phyloP scores from a whole-genome alignment of 2,797 vertebrate species.

The Benthosema pterotum region DNA sequence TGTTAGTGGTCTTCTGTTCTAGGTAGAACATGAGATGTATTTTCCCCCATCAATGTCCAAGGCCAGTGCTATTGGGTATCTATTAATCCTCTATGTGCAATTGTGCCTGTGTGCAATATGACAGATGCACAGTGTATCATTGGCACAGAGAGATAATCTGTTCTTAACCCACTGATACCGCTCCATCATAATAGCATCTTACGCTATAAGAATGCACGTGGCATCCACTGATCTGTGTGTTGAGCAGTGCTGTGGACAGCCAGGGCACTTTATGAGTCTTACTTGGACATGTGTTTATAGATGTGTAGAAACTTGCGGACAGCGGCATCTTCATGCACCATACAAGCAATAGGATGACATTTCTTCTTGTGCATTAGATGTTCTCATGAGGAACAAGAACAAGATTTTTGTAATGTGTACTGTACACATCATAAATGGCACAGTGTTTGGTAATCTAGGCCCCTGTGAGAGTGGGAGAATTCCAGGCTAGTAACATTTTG shows the following conservation, averaged over 20 bases:
- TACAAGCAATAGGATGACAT: too few relatives aligned
- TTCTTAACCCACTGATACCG: conserved; percentile 64
- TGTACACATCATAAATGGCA: too few relatives aligned
- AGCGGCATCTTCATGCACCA: too few relatives aligned
- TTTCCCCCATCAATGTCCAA: background rate
- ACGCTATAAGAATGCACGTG: conserved; percentile 19
- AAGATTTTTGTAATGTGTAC: too few relatives aligned
- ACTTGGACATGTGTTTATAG: too few relatives aligned
- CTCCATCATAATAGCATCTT: conserved; percentile 42
- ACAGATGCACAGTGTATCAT: conserved; percentile 57
- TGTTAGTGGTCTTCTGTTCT: background rate
- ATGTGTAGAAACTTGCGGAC: too few relatives aligned
- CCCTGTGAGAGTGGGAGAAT: too few relatives aligned
- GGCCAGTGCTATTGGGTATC: conserved; percentile 1
- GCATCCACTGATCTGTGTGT: conserved; percentile 18
- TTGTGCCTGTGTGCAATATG: conserved; percentile 36
- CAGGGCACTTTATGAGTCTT: too few relatives aligned
- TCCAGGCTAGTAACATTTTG: too few relatives aligned
- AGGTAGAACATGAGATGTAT: background rate
- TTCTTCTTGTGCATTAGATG: too few relatives aligned
- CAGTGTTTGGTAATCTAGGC: too few relatives aligned
- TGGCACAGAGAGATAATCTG: conserved; percentile 58
- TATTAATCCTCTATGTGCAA: conserved; percentile 40
- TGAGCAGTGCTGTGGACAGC: background rate
- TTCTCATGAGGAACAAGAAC: too few relatives aligned